Evolutionary conservation across 2,888 invertebrate species (phyloP), one percentile per base, ranked within the genome.

Genomic region (Hypomecis atomaria): DNA sequence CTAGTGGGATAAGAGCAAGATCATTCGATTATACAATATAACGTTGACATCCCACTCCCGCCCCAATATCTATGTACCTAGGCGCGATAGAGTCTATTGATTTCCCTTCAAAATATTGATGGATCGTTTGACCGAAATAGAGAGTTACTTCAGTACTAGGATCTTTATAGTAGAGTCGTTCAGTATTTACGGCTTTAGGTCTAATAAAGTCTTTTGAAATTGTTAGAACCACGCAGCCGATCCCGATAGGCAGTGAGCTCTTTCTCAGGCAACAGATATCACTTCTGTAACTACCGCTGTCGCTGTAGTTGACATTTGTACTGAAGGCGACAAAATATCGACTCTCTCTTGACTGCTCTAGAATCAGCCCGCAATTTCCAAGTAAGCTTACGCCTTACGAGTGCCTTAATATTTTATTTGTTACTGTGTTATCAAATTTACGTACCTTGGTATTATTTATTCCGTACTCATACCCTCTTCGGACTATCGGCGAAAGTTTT

Each of bases 401-500:
- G 37, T n/a, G 3, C 38, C 10, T 45, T 11, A 9, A 11, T 23
- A 44, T 55, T 36, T 55, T 47, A 38, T 48, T 0, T 45, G 55
- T 55, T 55, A 10, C 43, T 36, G 9, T 44, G 23, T 48, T 54
- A 58, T 49, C 36, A 47, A 50, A 45, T 50, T 38, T 43, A 33
- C 34, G 23, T 23, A 10, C 36, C 38, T n/a, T n/a, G 47, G 6
- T 56, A 48, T 47, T 56, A 47, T 48, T 47, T 56, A 56, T 56
- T 56, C 56, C 37, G 47, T 47, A 10, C 44, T 50, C 43, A 13
- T 50, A 57, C 52, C 60, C 59, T 52, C 59, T 45, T 56, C 52
- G 52, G 64, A 56, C 59, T 65, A 49, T 59, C 4, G 38, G 38
- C 13, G 42, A 57, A 65, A 60, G 56, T 65, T 65, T 55, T 13